Base-by-base conservation (phyloP, 2,113 vertebrate species). In the Loxodonta africana region DNA sequence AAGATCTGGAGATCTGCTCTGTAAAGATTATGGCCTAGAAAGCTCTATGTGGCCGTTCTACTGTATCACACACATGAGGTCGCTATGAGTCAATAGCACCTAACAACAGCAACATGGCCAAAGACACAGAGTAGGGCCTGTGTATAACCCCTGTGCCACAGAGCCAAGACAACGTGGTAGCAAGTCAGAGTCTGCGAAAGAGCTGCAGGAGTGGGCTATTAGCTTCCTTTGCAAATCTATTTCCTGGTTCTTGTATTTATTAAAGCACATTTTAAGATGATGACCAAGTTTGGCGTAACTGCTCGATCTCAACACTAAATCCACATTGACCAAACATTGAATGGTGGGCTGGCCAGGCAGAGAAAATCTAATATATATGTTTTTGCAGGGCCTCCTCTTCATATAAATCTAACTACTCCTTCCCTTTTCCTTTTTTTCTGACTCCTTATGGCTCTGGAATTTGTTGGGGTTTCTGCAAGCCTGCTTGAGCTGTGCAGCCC, bases 311-410 rank as follows among this genome's bases (percentile, higher is more conserved):
- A 82, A 14, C 28, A 53, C 73, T 92, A 93, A 90, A 69, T 90
- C 93, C 88, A 65, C 60, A 83, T 78, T 7, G 9, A 90, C 84
- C 93, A 88, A 92, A 92, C 87, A 95, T 92, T 93, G 90, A 95
- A 97, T 5, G 63, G 91, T 73, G 67, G 82, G 44, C 88, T 60
- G 51, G 90, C 92, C 88, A 84, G 80, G 78, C 78, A 96, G 86
- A 95, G 95, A 92, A 97, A 97, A 96, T 96, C 84, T 90, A 96
- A 96, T 89, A 95, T 81, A 74, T 94, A 71, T 89, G 87, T 96
- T 95, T 97, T 91, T 90, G 63, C 90, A 90, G 85, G 88, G 33
- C 44, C 89, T 93, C 74, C 57, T 88, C 90, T 97, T 82, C 46
- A 28, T 85, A 77, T 1, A 46, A 44, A 86, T 95, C 92, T 74